phyloP scores from a whole-genome alignment of 2,797 vertebrate genomes.

The Netta rufina region DNA sequence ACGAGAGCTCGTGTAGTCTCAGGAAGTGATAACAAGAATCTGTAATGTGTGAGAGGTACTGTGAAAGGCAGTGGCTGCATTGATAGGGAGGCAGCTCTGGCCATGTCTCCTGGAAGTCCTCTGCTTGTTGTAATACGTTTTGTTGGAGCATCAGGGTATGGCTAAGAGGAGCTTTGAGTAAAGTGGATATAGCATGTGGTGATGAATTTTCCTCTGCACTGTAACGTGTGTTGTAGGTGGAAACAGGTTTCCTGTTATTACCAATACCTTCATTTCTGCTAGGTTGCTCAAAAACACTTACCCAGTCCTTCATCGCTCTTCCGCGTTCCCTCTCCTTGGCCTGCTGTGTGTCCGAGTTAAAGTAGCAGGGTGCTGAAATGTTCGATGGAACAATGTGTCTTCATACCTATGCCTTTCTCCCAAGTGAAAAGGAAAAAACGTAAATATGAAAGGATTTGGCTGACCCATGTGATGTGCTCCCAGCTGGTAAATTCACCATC shows the following conservation, averaged over 20 bases:
- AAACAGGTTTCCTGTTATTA: not conserved
- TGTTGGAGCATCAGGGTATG: not conserved
- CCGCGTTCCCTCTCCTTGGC: not conserved
- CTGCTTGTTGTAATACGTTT: accelerated
- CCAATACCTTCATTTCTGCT: not conserved
- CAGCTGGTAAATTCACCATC: not conserved
- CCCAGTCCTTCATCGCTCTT: not conserved
- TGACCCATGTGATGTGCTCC: not conserved
- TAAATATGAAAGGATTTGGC: not conserved
- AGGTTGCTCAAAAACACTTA: not conserved
- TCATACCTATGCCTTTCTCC: not conserved
- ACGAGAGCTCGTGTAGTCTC: accelerated
- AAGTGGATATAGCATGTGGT: not conserved
- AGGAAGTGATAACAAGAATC: not conserved
- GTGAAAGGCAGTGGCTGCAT: not conserved
- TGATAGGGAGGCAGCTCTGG: not conserved
- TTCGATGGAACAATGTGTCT: not conserved
- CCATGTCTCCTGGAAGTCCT: not conserved
- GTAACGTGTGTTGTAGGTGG: not conserved
- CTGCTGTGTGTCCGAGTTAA: not conserved
- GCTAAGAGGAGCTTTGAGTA: not conserved
- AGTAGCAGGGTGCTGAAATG: not conserved
- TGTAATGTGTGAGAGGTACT: not conserved
- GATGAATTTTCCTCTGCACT: not conserved
- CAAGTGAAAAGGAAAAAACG: not conserved